These are phyloP conservation scores for Cephalotes varians DNA, from an alignment of 2,888 invertebrate species.

Conservation along the genomic window DNA sequence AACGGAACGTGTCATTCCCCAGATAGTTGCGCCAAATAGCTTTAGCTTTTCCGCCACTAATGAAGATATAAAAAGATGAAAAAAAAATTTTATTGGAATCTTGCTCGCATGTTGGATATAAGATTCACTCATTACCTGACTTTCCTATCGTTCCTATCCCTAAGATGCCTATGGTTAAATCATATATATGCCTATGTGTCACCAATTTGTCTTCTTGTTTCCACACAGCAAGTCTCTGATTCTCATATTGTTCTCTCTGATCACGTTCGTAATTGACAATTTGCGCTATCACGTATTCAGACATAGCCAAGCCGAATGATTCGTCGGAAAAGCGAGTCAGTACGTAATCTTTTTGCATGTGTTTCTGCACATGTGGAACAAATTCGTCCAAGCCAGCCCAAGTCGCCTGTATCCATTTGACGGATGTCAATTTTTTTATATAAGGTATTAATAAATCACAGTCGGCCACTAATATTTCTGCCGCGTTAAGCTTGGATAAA, in stretches of 20 bases:
- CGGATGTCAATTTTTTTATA: conserved; percentile 82
- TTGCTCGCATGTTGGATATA: not conserved
- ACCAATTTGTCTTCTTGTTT: conserved; percentile 80
- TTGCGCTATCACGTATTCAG: conserved; percentile 86
- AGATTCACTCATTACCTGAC: conserved; percentile 44
- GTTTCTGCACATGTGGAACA: conserved; percentile 74
- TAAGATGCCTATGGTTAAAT: conserved; percentile 87
- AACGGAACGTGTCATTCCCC: conserved; percentile 81
- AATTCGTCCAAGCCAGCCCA: conserved; percentile 86
- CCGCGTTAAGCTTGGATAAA: conserved; percentile 76
- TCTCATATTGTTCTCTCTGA: conserved; percentile 82
- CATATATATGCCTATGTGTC: conserved; percentile 84
- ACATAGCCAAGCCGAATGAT: conserved; percentile 86
- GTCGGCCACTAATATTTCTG: conserved; percentile 85
- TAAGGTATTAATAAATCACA: conserved; percentile 84
- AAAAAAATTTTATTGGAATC: not conserved
- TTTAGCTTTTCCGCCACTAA: conserved; percentile 86
- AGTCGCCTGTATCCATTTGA: conserved; percentile 86
- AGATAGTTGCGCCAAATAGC: conserved; percentile 85
- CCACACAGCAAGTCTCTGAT: conserved; percentile 84
- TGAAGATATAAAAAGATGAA: conserved; percentile 13
- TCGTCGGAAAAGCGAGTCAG: conserved; percentile 85
- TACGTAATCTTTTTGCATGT: conserved; percentile 76
- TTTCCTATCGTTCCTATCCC: conserved; percentile 87
- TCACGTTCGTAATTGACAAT: conserved; percentile 86